Evolutionary conservation across 2,113 vertebrate species (phyloP).

Genomic region (Pseudonaja textilis): DNA sequence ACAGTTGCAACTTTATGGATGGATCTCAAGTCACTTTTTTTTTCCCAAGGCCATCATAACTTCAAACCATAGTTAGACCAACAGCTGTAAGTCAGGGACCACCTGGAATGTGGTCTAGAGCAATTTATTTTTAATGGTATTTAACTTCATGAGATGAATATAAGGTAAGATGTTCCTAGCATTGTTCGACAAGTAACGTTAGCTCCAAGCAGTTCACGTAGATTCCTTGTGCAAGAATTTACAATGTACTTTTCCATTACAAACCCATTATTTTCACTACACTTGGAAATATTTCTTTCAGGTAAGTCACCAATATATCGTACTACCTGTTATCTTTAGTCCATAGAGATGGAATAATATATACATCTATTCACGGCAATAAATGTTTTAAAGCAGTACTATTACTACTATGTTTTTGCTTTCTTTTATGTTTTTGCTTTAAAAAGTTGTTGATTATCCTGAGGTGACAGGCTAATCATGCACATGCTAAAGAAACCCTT

Average conservation of each 20-base stretch:
- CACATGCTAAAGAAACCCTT: background rate
- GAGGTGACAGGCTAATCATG: background rate
- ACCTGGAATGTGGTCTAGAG: background rate
- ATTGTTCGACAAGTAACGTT: background rate
- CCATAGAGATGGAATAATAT: background rate
- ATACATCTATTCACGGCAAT: background rate
- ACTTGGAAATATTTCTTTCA: background rate
- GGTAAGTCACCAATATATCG: background rate
- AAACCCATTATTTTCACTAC: background rate
- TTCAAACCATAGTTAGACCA: background rate
- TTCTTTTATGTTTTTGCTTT: background rate
- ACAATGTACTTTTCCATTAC: background rate
- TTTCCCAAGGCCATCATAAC: background rate
- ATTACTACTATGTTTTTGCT: background rate
- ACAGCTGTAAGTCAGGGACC: background rate
- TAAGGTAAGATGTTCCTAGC: background rate
- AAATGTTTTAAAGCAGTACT: background rate
- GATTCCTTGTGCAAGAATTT: background rate
- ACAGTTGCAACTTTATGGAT: background rate
- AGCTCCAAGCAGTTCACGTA: background rate
- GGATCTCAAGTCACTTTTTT: background rate
- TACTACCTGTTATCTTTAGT: background rate
- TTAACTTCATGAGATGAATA: background rate
- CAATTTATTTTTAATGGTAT: background rate
- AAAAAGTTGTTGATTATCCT: background rate